phyloP scores from a whole-genome alignment of 2,797 vertebrate species.

The Sphenopsis melanotis region DNA sequence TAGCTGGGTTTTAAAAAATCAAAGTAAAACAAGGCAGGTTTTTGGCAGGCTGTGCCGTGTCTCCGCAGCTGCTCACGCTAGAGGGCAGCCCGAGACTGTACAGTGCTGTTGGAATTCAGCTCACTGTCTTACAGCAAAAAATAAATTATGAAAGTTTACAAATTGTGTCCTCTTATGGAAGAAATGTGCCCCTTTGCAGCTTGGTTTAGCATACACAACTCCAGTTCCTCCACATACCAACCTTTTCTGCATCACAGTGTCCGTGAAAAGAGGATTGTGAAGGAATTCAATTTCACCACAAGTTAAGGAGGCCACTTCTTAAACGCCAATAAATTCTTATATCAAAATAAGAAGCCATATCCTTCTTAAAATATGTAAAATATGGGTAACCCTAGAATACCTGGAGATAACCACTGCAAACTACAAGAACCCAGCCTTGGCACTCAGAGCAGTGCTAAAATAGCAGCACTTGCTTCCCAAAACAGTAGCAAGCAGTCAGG shows the following conservation, averaged over 20 bases:
- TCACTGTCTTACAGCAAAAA: not conserved
- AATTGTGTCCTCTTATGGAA: not conserved
- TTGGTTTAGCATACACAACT: not conserved
- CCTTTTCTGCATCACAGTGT: not conserved
- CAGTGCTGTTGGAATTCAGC: not conserved
- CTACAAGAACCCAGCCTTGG: not conserved
- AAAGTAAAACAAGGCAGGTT: not conserved
- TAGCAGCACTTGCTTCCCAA: not conserved
- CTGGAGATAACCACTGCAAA: not conserved
- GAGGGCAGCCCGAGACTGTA: conserved; percentile 45
- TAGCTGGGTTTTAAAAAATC: not conserved
- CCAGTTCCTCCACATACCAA: not conserved
- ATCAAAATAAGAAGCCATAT: not conserved
- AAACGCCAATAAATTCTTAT: not conserved
- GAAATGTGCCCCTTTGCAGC: not conserved
- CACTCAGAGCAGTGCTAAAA: fast-evolving
- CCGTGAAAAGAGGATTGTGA: not conserved
- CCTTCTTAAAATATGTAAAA: not conserved
- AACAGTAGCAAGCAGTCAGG: not conserved
- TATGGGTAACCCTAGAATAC: not conserved
- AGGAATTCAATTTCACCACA: not conserved
- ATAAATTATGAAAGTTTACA: not conserved
- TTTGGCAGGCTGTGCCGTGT: not conserved
- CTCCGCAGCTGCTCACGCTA: not conserved
- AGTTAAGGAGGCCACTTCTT: not conserved